Evolutionary conservation across 2,113 vertebrate genomes (phyloP), one percentile per base, ranked within the genome.

Genomic region (Ranitomeya variabilis): DNA sequence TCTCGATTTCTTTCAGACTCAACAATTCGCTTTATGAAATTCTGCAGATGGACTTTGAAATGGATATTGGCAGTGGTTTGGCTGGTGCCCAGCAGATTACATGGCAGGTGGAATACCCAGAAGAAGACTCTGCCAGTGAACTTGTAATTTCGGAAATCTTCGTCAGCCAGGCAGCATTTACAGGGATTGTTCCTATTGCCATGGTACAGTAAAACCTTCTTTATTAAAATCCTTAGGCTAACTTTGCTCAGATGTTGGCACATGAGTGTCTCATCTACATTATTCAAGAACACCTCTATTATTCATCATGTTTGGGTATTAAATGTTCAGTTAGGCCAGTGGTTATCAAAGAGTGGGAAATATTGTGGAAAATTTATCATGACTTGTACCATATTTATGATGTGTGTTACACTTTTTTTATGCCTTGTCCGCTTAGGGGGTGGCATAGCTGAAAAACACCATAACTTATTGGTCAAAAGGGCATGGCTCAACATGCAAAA

Each of bases 11-110:
- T 80, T 86, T 51, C 92, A 99, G 97, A 89, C 90, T 91, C 76
- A 97, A 97, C 11, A 94, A 90, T 15, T 92, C 95, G 16, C 94
- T 95, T 54, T 96, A 97, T 0, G 97, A 99, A 93, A 95, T 99
- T 94, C 94, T 98, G 93, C 97, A 97, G 92, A 95, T 99, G 92
- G 97, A 98, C 86, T 97, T 99, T 10, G 97, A 98, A 90, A 91
- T 98, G 0, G 97, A 97, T 92, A 98, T 97, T 51, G 92, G 94
- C 51, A 97, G 97, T 80, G 95, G 93, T 87, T 92, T 95, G 92
- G 95, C 95, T 0, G 95, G 97, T 1, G 96, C 96, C 4, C 97
- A 98, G 91, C 96, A 96, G 15, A 94, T 98, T 1, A 96, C 96
- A 91, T 99, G 97, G 97, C 97, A 96, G 89, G 93, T 97, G 6